Evolutionary conservation across 2,888 invertebrate species (phyloP).

Genomic region (Drosophila putrida): DNA sequence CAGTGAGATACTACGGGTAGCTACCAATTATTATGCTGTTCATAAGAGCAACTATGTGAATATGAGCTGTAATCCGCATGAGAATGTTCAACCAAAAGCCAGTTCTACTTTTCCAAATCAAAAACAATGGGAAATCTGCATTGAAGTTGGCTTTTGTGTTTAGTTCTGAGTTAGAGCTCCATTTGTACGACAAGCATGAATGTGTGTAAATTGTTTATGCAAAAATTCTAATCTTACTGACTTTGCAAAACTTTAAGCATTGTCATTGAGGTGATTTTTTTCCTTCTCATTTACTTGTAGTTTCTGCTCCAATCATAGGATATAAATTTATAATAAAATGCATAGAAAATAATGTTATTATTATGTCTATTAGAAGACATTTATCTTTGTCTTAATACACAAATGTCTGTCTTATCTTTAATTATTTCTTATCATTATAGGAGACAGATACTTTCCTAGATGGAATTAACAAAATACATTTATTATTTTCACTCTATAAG

Average conservation of each 20-base stretch:
- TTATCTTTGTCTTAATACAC: too few relatives aligned
- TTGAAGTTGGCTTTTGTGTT: conserved; percentile 1
- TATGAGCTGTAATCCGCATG: conserved; percentile 29
- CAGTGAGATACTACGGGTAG: conserved; percentile 25
- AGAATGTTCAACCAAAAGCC: conserved; percentile 12
- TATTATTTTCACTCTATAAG: neutral
- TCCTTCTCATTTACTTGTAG: too few relatives aligned
- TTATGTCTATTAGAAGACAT: too few relatives aligned
- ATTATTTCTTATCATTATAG: neutral
- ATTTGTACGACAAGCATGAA: neutral
- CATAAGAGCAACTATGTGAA: conserved; percentile 27
- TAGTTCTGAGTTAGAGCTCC: neutral
- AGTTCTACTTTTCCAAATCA: conserved; percentile 23
- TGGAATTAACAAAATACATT: conserved; percentile 1
- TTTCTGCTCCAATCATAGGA: too few relatives aligned
- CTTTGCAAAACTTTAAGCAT: neutral
- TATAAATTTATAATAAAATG: too few relatives aligned
- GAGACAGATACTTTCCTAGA: neutral
- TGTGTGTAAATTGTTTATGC: neutral
- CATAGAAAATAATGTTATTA: too few relatives aligned
- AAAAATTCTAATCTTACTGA: conserved; percentile 9
- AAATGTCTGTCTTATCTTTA: neutral
- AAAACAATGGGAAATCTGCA: conserved; percentile 20
- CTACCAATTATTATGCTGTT: conserved; percentile 38
- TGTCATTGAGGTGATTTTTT: neutral